phyloP scores from a whole-genome alignment of 2,888 invertebrate species.

The Flabesymbios commensalis region DNA sequence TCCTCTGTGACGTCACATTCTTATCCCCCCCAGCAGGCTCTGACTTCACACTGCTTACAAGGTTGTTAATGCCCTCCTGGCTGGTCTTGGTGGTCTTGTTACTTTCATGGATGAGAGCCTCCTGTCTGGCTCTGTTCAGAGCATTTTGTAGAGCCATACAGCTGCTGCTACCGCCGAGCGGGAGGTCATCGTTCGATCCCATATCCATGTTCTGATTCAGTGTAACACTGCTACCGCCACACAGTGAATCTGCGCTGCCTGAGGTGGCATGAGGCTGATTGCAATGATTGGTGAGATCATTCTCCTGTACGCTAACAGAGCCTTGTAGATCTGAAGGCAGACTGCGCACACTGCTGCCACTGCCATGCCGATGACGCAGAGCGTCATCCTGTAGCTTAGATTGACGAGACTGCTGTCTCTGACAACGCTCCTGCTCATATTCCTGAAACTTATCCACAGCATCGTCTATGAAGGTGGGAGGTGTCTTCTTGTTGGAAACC shows the following conservation, averaged over 20 bases:
- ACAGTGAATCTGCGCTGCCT: background rate
- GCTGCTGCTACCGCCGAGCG: constrained; percentile 9
- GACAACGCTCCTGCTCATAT: constrained; percentile 77
- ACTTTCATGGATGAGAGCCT: background rate
- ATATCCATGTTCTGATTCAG: background rate
- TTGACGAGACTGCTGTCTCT: constrained; percentile 62
- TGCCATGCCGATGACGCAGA: constrained; percentile 27
- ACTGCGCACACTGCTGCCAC: constrained; percentile 55
- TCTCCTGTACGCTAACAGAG: constrained; percentile 48
- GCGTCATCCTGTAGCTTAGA: constrained; percentile 62
- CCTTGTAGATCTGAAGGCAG: constrained; percentile 51
- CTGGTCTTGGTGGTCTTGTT: too few relatives aligned
- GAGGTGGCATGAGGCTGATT: too few relatives aligned
- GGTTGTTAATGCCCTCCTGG: background rate
- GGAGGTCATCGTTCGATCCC: background rate
- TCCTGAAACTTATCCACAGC: constrained; percentile 81
- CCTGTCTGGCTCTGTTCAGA: background rate
- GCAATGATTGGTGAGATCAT: constrained; percentile 45
- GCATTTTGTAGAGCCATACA: background rate
- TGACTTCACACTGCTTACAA: too few relatives aligned
- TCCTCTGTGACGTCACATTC: constrained; percentile 3
- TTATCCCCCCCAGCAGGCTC: background rate
- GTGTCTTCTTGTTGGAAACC: constrained; percentile 83
- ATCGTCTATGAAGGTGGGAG: constrained; percentile 87
- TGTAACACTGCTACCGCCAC: background rate